A percentile compares a stretch with the other conserved stretches of the same genome.
These are phyloP conservation scores for Pungitius pungitius DNA, from an alignment of 2,113 vertebrate genomes.

Conservation along the genomic window DNA sequence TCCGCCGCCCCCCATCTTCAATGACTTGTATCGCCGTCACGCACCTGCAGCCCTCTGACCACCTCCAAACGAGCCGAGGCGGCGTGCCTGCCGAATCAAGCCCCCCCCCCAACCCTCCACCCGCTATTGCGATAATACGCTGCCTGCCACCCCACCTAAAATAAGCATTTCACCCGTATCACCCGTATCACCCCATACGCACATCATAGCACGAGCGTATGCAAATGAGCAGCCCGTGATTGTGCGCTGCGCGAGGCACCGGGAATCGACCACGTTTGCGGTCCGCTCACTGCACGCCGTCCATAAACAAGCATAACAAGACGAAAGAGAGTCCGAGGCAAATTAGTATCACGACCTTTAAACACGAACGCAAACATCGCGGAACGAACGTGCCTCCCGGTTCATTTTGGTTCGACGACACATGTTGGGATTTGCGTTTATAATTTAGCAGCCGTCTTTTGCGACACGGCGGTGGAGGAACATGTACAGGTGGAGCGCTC, in stretches of 20 bases:
- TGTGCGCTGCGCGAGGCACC: conserved; percentile 21
- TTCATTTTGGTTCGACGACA: not conserved
- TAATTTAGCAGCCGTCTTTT: conserved; percentile 21
- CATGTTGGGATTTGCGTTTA: conserved; percentile 10
- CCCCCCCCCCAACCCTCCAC: not conserved
- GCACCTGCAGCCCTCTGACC: conserved; percentile 75
- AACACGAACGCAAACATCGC: not conserved
- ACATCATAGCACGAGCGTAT: conserved; percentile 38
- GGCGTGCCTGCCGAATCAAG: conserved; percentile 20
- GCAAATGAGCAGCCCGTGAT: conserved; percentile 37
- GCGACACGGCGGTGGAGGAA: conserved; percentile 28
- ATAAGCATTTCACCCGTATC: conserved; percentile 19
- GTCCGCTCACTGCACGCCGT: conserved; percentile 6
- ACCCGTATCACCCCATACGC: conserved; percentile 6
- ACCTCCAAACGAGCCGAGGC: conserved; percentile 54
- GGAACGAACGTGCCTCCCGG: not conserved
- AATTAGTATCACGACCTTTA: not conserved
- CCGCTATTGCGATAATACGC: conserved; percentile 25
- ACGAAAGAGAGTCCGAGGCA: not conserved
- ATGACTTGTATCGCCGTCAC: conserved; percentile 77
- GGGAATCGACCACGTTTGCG: conserved; percentile 7
- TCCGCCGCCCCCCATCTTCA: conserved; percentile 81
- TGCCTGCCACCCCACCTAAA: conserved; percentile 15
- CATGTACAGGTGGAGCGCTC: conserved; percentile 25
- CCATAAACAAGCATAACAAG: conserved; percentile 5